Percentiles rank a stretch among this genome's conserved stretches.
phyloP scores from a whole-genome alignment of 92 coral and sea anemone species.

The Parazoanthus swiftii region DNA sequence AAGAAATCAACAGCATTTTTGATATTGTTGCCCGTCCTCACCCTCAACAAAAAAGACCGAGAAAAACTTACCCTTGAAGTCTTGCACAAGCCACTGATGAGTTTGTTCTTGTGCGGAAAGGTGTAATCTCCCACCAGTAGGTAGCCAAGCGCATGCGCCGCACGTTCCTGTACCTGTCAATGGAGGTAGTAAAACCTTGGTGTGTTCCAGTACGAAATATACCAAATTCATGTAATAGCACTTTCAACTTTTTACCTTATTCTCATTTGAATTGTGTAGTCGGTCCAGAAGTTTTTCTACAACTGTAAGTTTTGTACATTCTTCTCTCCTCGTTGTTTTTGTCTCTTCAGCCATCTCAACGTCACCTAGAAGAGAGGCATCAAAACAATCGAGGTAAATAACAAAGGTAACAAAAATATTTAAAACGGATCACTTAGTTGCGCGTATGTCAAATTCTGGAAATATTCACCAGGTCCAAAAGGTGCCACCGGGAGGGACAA shows the following conservation, averaged over 20 bases:
- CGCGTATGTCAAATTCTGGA: no score
- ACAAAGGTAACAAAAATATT: no score
- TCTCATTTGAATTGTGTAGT: slow-evolving; percentile 79
- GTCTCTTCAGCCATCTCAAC: slow-evolving; percentile 10
- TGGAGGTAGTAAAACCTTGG: not conserved
- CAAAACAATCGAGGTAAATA: no score
- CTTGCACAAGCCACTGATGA: slow-evolving; percentile 79
- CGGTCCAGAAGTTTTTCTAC: slow-evolving; percentile 68
- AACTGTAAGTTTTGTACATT: slow-evolving; percentile 58
- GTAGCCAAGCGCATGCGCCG: slow-evolving; percentile 86
- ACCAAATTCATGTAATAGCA: not conserved
- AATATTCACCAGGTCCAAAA: no score
- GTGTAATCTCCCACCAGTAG: slow-evolving; percentile 80
- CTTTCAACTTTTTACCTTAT: slow-evolving; percentile 52
- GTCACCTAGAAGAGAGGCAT: not conserved
- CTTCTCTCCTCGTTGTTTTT: not conserved
- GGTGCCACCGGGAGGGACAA: no score
- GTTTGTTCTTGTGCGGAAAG: slow-evolving; percentile 75
- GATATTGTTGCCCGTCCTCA: not conserved
- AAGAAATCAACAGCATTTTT: not conserved
- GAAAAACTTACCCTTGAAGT: slow-evolving; percentile 67
- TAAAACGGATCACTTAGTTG: no score
- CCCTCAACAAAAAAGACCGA: not conserved
- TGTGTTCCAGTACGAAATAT: not conserved
- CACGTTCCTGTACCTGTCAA: slow-evolving; percentile 75